Percentiles rank a stretch among this genome's conserved stretches.
phyloP scores from a whole-genome alignment of 2,888 invertebrate species.

The Stenodema calcarata region DNA sequence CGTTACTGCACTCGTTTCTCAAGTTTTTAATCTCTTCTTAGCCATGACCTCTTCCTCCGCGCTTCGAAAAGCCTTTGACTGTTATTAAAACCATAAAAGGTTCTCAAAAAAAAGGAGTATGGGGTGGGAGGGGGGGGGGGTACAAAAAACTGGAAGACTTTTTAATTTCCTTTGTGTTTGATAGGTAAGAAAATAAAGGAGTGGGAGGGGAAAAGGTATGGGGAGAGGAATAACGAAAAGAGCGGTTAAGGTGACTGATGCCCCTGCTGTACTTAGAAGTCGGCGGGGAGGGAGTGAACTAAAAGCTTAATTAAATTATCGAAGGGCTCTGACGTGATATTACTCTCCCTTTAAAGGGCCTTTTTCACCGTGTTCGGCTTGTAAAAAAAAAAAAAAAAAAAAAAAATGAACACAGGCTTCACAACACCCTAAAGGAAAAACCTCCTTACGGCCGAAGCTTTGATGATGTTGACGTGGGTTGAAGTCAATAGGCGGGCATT shows the following conservation, averaged over 20 bases:
- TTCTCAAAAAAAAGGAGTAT: background rate
- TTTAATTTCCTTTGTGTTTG: conserved; percentile 55
- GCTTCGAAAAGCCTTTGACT: conserved; percentile 35
- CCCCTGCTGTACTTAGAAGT: background rate
- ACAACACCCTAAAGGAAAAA: conserved; percentile 1
- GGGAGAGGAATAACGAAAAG: conserved; percentile 2
- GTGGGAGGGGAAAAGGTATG: background rate
- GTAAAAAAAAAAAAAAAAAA: conserved; percentile 9
- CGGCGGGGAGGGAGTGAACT: conserved; percentile 39
- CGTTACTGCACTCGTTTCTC: conserved; percentile 8
- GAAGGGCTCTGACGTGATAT: conserved; percentile 51
- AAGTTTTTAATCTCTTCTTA: conserved; percentile 24
- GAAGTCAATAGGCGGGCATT: conserved; percentile 50
- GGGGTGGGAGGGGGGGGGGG: background rate
- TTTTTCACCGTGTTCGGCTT: background rate
- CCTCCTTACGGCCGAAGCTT: conserved; percentile 33
- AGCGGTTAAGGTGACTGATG: conserved; percentile 49
- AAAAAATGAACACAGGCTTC: conserved; percentile 26
- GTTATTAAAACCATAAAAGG: conserved; percentile 54
- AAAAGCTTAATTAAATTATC: conserved; percentile 52
- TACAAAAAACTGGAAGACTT: conserved; percentile 35
- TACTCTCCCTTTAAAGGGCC: conserved; percentile 45
- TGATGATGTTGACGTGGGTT: conserved; percentile 50
- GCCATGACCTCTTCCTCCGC: conserved; percentile 18
- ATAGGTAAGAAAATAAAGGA: conserved; percentile 22